Percentiles rank a stretch among this genome's conserved stretches.
Conservation (phyloP, 1,140 invertebrate genomes). For the Bombus impatiens region DNA sequence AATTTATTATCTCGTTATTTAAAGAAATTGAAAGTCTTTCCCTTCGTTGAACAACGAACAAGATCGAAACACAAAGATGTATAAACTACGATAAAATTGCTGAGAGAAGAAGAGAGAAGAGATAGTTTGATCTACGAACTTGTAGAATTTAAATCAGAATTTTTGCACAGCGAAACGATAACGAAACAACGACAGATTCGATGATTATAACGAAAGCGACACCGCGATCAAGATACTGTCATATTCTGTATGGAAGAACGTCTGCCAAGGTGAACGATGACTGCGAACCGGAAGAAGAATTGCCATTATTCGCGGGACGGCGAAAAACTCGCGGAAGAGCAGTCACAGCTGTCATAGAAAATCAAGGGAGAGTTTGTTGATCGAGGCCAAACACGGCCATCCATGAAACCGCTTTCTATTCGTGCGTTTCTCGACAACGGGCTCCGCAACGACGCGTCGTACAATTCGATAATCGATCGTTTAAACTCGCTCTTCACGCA, state of each 20-base stretch:
- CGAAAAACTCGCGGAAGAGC: constrained; percentile 47
- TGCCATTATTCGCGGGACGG: constrained; percentile 2
- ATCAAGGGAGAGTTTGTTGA: constrained; percentile 57
- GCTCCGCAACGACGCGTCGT: not conserved
- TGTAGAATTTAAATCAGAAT: no score
- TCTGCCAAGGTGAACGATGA: not conserved
- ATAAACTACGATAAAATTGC: no score
- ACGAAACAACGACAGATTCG: not conserved
- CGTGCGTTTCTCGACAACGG: constrained; percentile 35
- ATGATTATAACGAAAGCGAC: not conserved
- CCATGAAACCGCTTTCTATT: constrained; percentile 67
- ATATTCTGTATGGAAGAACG: not conserved
- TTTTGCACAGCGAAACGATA: not conserved
- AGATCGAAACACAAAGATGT: no score
- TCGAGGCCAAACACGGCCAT: constrained; percentile 63
- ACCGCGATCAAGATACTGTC: not conserved
- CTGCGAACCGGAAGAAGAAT: constrained; percentile 17
- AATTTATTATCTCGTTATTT: no score
- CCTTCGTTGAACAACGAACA: no score
- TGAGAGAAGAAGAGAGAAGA: no score
- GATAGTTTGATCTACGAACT: no score
- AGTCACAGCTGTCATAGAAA: constrained; percentile 55
- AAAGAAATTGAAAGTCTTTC: no score
- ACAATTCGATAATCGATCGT: constrained; percentile 61
- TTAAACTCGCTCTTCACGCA: constrained; percentile 31